Base-by-base conservation (phyloP, 1,140 invertebrate species). In the Thaumatotibia leucotreta region DNA sequence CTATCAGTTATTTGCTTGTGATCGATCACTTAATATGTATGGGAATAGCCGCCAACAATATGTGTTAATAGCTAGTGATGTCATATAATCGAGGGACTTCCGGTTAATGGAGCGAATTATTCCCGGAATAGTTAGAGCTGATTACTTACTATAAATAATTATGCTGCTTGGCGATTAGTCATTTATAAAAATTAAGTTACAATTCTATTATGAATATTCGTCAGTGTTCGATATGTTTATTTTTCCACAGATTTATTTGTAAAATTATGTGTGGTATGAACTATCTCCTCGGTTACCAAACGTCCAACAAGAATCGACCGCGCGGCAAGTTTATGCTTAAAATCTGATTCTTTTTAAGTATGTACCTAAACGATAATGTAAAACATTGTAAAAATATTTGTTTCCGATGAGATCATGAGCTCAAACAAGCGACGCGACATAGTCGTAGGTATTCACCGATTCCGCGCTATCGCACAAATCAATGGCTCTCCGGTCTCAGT, bases 331-430 rank as follows among this genome's bases (percentile, higher is more conserved):
- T 11, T 17, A 52, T 52, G 49, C 23, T 4, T 52, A 22, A 20
- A 23, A 6, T n/a, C 0, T 54, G 20, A 50, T 50, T 50, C 9
- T 54, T 52, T 58, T 24, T 58, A 58, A 22, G 50, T 52, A 52
- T 50, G 20, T 23, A 4, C 10, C 52, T 0, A 31, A 29, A 6
- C 24, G 52, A 27, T 58, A 58, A 8, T 58, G 52, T 58, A 27
- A 58, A 58, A 58, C 24, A 58, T 58, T 27, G 10, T 9, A n/a
- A 54, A 24, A 29, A 54, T 58, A 58, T 58, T 58, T 58, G 52
- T 27, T 58, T 58, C 24, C 52, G 52, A 58, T 58, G 52, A 58
- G 52, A 58, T 58, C 52, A 58, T 58, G 52, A 58, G 52, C 14
- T 58, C 52, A 31, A 58, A 58, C 27, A 58, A 58, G 23, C 52